phyloP scores from a whole-genome alignment of 2,797 vertebrate species.

The Enteromius afrohamiltoni region DNA sequence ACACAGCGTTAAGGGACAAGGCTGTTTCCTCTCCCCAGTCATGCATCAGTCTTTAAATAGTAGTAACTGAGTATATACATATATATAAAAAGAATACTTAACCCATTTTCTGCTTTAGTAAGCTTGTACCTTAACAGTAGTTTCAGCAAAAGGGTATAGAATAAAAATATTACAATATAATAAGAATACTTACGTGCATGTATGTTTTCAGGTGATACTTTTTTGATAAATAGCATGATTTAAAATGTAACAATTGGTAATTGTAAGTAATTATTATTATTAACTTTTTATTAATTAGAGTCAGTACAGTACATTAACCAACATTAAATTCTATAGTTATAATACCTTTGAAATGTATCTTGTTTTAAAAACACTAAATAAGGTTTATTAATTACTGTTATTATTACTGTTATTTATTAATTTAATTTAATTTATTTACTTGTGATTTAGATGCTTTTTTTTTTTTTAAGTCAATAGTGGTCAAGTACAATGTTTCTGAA shows the following conservation, averaged over 20 bases:
- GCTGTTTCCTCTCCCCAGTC: neutral
- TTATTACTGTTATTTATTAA: no score
- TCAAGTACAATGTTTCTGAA: neutral
- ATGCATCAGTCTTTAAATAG: neutral
- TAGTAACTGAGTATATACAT: neutral
- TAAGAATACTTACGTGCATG: neutral
- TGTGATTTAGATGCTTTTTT: neutral
- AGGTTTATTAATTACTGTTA: no score
- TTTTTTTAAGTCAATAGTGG: neutral
- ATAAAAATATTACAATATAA: neutral
- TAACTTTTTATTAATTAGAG: no score
- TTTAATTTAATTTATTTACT: no score
- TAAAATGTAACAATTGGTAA: neutral
- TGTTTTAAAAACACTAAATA: neutral
- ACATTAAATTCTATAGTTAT: neutral
- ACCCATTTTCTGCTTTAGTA: neutral
- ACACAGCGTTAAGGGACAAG: neutral
- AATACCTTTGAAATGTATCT: neutral
- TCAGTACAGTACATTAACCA: neutral
- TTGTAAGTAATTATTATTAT: no score
- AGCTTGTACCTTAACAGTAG: neutral
- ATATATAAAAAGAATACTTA: no score
- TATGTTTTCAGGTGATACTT: neutral
- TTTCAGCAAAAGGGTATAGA: neutral
- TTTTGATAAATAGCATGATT: neutral